These are phyloP conservation scores for Saccostrea echinata DNA, from an alignment of 1,140 invertebrate genomes.

Conservation along the genomic window DNA sequence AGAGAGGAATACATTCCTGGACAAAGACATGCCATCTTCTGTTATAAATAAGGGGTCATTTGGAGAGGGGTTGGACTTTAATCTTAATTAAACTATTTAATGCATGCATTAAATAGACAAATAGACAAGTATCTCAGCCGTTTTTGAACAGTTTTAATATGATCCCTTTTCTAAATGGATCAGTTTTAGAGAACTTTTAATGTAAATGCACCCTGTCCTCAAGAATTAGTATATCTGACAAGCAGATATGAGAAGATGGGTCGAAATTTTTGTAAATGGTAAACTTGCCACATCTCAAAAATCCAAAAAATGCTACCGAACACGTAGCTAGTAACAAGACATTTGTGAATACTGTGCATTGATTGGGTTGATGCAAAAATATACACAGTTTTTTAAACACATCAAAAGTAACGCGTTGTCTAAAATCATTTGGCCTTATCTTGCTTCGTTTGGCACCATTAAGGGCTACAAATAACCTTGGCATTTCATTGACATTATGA, in stretches of 20 bases:
- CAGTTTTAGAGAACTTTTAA: slow-evolving; percentile 52
- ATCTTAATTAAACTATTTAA: neutral
- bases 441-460: neutral
- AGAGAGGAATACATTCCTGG: neutral
- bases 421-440: neutral
- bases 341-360: neutral
- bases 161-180: slow-evolving; percentile 48
- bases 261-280: no score
- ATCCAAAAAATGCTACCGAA: slow-evolving; percentile 46
- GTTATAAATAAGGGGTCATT: slow-evolving; percentile 3
- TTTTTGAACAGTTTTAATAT: slow-evolving; percentile 16
- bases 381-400: slow-evolving; percentile 27
- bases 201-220: neutral
- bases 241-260: slow-evolving; percentile 15
- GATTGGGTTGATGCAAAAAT: neutral
- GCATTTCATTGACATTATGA: no score
- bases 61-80: neutral
- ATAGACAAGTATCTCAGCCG: neutral
- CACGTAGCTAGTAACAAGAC: slow-evolving; percentile 37
- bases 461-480: no score
- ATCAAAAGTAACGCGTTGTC: slow-evolving; percentile 46
- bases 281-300: slow-evolving; percentile 51
- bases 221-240: neutral
- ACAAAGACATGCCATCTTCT: neutral
- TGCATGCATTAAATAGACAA: neutral